Evolutionary conservation across 2,888 invertebrate species (phyloP).

Genomic region (Agrotis clavis): DNA sequence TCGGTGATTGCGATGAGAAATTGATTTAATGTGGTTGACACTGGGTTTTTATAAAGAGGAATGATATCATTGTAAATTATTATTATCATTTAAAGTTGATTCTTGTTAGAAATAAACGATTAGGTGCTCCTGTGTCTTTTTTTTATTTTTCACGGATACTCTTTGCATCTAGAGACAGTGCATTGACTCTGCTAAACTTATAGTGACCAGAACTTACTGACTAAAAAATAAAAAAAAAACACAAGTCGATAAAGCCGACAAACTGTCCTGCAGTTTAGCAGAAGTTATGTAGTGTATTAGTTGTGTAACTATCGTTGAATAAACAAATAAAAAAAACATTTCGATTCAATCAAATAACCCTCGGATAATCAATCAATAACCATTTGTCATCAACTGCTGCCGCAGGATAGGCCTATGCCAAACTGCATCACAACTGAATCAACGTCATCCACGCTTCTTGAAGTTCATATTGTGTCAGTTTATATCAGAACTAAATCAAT

Average conservation of each 20-base stretch:
- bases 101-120: constrained; percentile 4
- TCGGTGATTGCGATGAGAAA: constrained; percentile 73
- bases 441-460: background rate
- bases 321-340: too few species aligned
- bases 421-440: background rate
- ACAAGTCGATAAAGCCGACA: background rate
- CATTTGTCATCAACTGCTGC: background rate
- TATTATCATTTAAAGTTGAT: constrained; percentile 32
- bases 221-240: too few species aligned
- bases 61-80: constrained; percentile 51
- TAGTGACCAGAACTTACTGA: too few species aligned
- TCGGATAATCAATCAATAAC: background rate
- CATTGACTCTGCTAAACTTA: too few species aligned
- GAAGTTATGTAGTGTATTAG: too few species aligned
- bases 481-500: background rate
- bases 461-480: background rate
- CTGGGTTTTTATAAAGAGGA: constrained; percentile 33
- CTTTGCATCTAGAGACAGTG: background rate
- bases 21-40: constrained; percentile 71
- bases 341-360: background rate
- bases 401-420: background rate
- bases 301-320: too few species aligned
- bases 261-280: too few species aligned
- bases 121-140: too few species aligned
- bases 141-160: too few species aligned